These are phyloP conservation scores for Scarus forsteni DNA, from an alignment of 2,797 vertebrate genomes.

Conservation along the genomic window DNA sequence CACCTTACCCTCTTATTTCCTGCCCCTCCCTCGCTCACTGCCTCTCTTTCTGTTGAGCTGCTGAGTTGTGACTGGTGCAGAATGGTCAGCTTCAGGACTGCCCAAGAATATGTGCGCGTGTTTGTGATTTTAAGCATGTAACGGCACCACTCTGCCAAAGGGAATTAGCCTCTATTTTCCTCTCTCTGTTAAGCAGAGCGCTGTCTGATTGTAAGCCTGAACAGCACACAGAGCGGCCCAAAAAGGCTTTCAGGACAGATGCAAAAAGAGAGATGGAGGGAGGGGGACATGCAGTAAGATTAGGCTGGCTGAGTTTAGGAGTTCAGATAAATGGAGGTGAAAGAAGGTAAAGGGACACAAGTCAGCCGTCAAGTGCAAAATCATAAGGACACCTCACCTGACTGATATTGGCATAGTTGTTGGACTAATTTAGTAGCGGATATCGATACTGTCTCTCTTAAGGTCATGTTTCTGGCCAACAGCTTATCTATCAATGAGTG, in stretches of 20 bases:
- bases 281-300: slow-evolving; percentile 18
- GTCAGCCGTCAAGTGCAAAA: no score
- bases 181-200: slow-evolving; percentile 30
- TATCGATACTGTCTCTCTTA: no score
- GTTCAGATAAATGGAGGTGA: slow-evolving; percentile 16
- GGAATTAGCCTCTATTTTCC: slow-evolving; percentile 57
- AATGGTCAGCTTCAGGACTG: slow-evolving; percentile 43
- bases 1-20: slow-evolving; percentile 14
- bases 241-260: slow-evolving; percentile 20
- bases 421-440: no score
- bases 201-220: slow-evolving; percentile 43
- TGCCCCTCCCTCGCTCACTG: slow-evolving; percentile 9
- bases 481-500: no score
- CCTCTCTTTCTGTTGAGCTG: slow-evolving; percentile 33
- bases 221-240: not conserved
- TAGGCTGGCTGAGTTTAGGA: slow-evolving; percentile 23
- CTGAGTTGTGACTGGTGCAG: slow-evolving; percentile 42
- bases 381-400: no score
- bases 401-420: no score
- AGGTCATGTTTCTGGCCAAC: no score
- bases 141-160: slow-evolving; percentile 46
- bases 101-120: slow-evolving; percentile 41
- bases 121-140: slow-evolving; percentile 30
- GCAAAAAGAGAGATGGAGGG: slow-evolving; percentile 17
- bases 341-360: slow-evolving; percentile 12